Evolutionary conservation across 2,113 vertebrate genomes (phyloP).

Genomic region (Anoura caudifer): DNA sequence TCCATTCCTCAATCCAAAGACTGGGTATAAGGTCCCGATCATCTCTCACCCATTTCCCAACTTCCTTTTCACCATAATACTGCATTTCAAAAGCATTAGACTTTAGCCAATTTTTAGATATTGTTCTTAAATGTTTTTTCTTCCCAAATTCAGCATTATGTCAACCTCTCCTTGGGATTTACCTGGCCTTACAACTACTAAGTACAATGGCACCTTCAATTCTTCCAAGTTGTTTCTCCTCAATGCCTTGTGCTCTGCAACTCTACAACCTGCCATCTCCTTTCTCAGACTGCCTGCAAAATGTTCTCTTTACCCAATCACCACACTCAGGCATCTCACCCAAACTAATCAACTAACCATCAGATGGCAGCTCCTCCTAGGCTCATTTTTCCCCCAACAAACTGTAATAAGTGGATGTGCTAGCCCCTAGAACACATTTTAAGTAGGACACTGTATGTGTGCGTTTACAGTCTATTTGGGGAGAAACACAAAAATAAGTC

Average conservation of each 20-base stretch:
- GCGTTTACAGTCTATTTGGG: not conserved
- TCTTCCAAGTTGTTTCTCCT: not conserved
- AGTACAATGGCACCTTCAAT: not conserved
- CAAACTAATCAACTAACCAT: not conserved
- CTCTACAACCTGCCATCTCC: not conserved
- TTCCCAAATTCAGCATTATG: not conserved
- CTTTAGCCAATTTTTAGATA: not conserved
- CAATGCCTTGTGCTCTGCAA: not conserved
- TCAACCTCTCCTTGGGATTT: not conserved
- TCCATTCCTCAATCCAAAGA: not conserved
- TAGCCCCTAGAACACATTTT: not conserved
- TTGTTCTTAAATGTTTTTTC: not conserved
- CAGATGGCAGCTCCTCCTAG: not conserved
- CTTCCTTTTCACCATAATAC: not conserved
- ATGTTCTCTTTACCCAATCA: not conserved
- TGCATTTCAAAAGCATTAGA: not conserved
- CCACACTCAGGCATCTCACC: not conserved
- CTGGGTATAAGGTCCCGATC: not conserved
- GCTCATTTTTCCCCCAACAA: not conserved
- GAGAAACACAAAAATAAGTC: constrained; percentile 11
- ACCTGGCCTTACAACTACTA: not conserved
- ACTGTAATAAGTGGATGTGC: not conserved
- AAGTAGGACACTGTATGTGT: not conserved
- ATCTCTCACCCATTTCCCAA: not conserved
- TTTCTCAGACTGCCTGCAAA: not conserved